phyloP scores from a whole-genome alignment of 2,888 invertebrate genomes.

The Leptinotarsa tumamoca region DNA sequence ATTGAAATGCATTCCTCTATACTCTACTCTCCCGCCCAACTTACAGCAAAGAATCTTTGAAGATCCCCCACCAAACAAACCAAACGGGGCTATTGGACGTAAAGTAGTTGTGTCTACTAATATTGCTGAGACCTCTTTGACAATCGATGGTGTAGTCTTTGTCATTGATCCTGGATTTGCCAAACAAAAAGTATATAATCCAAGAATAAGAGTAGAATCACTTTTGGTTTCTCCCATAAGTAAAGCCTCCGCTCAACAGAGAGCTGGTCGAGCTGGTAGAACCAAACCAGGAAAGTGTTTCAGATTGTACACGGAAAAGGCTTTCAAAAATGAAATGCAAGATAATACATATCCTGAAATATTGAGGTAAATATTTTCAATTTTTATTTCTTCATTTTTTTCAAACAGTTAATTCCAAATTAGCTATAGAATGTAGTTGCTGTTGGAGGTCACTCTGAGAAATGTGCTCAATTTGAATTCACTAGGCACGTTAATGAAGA shows the following conservation, averaged over 20 bases:
- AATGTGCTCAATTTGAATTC: too few relatives aligned
- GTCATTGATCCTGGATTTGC: slow-evolving; percentile 99
- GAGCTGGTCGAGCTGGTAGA: slow-evolving; percentile 95
- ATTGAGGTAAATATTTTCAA: slow-evolving; percentile 63
- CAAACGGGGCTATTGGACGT: slow-evolving; percentile 79
- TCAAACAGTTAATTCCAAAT: slow-evolving; percentile 59
- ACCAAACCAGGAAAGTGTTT: slow-evolving; percentile 99
- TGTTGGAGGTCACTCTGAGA: too few relatives aligned
- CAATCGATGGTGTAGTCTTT: slow-evolving; percentile 99
- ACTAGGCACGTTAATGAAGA: too few relatives aligned
- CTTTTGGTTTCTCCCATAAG: slow-evolving; percentile 98
- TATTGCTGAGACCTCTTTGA: slow-evolving; percentile 98
- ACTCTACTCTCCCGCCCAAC: slow-evolving; percentile 97
- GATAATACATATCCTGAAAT: slow-evolving; percentile 99
- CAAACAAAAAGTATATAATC: slow-evolving; percentile 89
- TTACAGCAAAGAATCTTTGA: slow-evolving; percentile 98
- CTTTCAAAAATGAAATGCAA: slow-evolving; percentile 98
- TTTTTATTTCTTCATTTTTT: slow-evolving; percentile 59
- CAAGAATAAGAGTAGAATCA: slow-evolving; percentile 89
- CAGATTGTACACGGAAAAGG: slow-evolving; percentile 93
- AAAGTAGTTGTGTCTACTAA: slow-evolving; percentile 98
- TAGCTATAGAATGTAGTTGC: too few relatives aligned
- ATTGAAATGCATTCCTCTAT: slow-evolving; percentile 97
- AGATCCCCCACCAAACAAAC: slow-evolving; percentile 90
- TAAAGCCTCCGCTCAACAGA: slow-evolving; percentile 98